Conservation (phyloP, 2,113 vertebrate species). For the Cynoglossus semilaevis region DNA sequence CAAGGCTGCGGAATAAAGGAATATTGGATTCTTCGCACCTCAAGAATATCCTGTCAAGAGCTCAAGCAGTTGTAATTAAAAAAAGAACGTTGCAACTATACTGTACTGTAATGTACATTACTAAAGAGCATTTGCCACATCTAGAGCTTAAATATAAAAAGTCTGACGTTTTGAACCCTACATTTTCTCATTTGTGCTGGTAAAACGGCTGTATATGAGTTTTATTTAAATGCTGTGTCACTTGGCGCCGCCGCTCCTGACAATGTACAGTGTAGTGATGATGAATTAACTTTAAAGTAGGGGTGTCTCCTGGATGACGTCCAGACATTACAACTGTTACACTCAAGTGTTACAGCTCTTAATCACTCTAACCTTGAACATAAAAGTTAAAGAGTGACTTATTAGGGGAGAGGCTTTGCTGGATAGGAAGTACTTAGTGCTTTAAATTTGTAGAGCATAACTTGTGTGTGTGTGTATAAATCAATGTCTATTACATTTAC, state of each 20-base stretch:
- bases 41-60: neutral
- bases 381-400: constrained; percentile 42
- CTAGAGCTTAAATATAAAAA: no score
- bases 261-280: constrained; percentile 7
- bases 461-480: no score
- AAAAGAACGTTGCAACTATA: constrained; percentile 7
- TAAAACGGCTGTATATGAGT: no score
- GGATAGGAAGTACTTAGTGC: no score
- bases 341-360: constrained; percentile 40
- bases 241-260: constrained; percentile 1
- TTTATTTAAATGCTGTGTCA: neutral
- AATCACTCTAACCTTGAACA: constrained; percentile 39
- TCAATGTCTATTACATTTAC: no score
- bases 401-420: neutral
- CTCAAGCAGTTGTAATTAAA: constrained; percentile 10
- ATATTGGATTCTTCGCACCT: constrained; percentile 17
- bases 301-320: constrained; percentile 45
- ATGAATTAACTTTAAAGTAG: constrained; percentile 30
- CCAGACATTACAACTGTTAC: constrained; percentile 52
- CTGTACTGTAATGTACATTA: no score
- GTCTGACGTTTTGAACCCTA: no score
- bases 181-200: no score
- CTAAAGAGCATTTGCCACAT: no score
- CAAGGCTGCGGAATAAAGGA: neutral
- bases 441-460: no score